Conservation (phyloP, 2,797 vertebrate genomes). For the Enteromius treurensis region DNA sequence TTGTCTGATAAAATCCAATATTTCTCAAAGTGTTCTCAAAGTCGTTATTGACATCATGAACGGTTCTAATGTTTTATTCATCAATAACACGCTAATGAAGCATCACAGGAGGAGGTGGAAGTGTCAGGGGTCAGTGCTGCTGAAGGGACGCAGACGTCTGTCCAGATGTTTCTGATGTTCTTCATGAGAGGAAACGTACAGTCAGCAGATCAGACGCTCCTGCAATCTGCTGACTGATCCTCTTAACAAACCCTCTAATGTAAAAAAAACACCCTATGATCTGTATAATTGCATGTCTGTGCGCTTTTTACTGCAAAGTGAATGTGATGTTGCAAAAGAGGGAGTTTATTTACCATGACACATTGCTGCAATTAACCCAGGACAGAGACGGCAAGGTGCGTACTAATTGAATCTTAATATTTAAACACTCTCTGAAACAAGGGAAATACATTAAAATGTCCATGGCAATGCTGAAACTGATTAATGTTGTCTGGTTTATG, state of each 20-base stretch:
- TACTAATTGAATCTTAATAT: conserved; percentile 17
- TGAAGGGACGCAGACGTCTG: conserved; percentile 24
- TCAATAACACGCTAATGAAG: not conserved
- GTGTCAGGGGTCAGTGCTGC: conserved; percentile 4
- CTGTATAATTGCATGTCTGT: not conserved
- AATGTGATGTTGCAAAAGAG: not conserved
- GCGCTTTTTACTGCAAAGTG: not conserved
- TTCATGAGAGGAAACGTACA: not conserved
- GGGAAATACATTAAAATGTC: conserved; percentile 15
- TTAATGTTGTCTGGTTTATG: conserved; percentile 5
- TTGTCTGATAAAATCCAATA: not conserved
- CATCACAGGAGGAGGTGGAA: not conserved
- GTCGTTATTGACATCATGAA: not conserved
- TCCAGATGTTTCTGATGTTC: conserved; percentile 12
- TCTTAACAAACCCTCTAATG: not conserved
- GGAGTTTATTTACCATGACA: not conserved
- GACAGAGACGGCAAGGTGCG: not conserved
- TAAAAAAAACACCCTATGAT: conserved; percentile 13
- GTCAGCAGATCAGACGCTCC: not conserved
- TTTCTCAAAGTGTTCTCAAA: not conserved
- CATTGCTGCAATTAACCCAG: not conserved
- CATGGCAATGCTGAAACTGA: not conserved
- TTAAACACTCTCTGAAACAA: conserved; percentile 23
- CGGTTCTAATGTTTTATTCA: conserved; percentile 17
- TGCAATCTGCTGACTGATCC: conserved; percentile 2